Conservation (phyloP, 2,797 vertebrate species). For the Allobates femoralis region DNA sequence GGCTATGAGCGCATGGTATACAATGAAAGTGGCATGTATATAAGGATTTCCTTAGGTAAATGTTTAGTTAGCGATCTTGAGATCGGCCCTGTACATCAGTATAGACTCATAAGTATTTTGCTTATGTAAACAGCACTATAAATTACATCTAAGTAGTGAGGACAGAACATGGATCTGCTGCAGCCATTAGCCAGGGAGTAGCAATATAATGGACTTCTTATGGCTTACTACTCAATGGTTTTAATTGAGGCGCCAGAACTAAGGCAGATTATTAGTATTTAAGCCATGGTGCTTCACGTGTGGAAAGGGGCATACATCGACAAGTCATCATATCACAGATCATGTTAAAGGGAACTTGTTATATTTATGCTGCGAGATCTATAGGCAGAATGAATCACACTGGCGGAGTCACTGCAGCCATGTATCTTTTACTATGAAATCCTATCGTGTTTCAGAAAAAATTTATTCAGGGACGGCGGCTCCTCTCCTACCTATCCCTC, state of each 20-base stretch:
- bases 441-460: too few relatives aligned
- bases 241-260: not conserved
- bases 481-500: too few relatives aligned
- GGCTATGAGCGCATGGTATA: not conserved
- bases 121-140: slow-evolving; percentile 27
- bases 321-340: too few relatives aligned
- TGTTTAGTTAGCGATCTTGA: slow-evolving; percentile 9
- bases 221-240: not conserved
- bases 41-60: slow-evolving; percentile 10
- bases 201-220: not conserved
- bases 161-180: not conserved
- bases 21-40: slow-evolving; percentile 8
- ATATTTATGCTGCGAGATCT: too few relatives aligned
- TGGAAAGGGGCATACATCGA: too few relatives aligned
- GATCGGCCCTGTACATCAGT: not conserved
- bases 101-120: slow-evolving; percentile 7
- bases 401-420: too few relatives aligned
- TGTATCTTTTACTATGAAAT: too few relatives aligned
- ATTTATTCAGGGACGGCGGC: too few relatives aligned
- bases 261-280: too few relatives aligned
- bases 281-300: too few relatives aligned
- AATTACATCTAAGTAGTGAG: slow-evolving; percentile 15
- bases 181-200: not conserved
- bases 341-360: too few relatives aligned
- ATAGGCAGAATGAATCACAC: too few relatives aligned